phyloP scores from a whole-genome alignment of 2,113 vertebrate species.

The Poeciliopsis retropinna region DNA sequence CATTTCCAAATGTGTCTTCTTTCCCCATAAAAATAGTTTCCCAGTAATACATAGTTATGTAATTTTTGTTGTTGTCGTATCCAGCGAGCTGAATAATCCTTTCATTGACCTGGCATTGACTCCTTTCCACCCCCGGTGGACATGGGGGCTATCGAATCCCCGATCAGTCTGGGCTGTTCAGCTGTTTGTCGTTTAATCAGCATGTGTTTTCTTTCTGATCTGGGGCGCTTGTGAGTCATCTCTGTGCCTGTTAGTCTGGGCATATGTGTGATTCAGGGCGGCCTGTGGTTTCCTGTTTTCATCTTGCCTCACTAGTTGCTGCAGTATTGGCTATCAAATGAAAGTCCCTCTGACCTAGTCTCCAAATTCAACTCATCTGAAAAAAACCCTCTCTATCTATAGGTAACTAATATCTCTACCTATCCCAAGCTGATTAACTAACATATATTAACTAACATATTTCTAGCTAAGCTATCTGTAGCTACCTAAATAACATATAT shows the following conservation, averaged over 20 bases:
- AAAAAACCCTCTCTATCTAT: no score
- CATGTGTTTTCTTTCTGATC: background rate
- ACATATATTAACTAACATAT: no score
- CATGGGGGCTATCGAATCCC: conserved; percentile 48
- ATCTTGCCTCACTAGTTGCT: background rate
- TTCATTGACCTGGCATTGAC: conserved; percentile 31
- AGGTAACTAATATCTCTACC: no score
- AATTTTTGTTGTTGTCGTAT: conserved; percentile 28
- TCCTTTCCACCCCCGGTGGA: conserved; percentile 28
- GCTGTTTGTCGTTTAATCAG: background rate
- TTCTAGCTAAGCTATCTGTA: no score
- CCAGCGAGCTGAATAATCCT: conserved; percentile 43
- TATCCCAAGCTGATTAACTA: no score
- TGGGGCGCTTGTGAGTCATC: background rate
- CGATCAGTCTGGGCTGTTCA: conserved; percentile 28
- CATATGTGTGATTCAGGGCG: background rate
- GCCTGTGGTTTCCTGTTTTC: conserved; percentile 20
- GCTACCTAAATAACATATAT: no score
- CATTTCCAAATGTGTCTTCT: no score
- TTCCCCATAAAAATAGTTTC: conserved; percentile 9
- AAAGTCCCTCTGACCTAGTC: conserved; percentile 19
- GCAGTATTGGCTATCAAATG: background rate
- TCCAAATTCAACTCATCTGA: no score
- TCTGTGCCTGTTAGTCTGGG: background rate
- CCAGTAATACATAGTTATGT: conserved; percentile 31